These are phyloP conservation scores for Scomberomorus guttatus DNA, from an alignment of 2,797 vertebrate genomes.

Conservation along the genomic window DNA sequence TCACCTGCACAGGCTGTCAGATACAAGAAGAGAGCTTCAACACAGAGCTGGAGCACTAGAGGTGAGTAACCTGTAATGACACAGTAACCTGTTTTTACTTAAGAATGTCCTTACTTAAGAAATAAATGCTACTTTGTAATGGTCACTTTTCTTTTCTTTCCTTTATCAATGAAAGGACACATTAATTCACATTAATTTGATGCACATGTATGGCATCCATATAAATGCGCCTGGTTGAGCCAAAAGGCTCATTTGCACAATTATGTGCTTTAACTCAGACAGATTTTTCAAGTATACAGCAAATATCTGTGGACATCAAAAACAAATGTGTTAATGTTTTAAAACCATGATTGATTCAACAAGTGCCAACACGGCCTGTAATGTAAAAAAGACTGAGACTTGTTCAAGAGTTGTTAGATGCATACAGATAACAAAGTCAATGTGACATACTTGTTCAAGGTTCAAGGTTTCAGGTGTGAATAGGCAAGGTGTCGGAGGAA, in stretches of 20 bases:
- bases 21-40: conserved; percentile 32
- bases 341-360: not conserved
- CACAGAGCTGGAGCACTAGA: conserved; percentile 26
- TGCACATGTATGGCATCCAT: not conserved
- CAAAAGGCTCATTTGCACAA: not conserved
- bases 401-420: not conserved
- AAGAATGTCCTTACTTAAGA: not conserved
- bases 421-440: not conserved
- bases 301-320: not conserved
- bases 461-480: conserved; percentile 48
- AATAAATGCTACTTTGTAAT: not conserved
- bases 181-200: not conserved
- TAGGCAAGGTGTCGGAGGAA: not conserved
- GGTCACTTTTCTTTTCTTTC: not conserved
- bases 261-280: not conserved
- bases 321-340: not conserved
- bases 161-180: not conserved
- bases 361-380: not conserved
- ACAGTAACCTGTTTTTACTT: not conserved
- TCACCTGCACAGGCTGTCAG: conserved; percentile 33
- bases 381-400: not conserved
- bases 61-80: conserved; percentile 62
- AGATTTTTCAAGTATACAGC: not conserved
- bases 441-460: conserved; percentile 45
- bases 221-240: conserved; percentile 2